phyloP scores from a whole-genome alignment of 2,888 invertebrate genomes.

The Hetaerina titia region DNA sequence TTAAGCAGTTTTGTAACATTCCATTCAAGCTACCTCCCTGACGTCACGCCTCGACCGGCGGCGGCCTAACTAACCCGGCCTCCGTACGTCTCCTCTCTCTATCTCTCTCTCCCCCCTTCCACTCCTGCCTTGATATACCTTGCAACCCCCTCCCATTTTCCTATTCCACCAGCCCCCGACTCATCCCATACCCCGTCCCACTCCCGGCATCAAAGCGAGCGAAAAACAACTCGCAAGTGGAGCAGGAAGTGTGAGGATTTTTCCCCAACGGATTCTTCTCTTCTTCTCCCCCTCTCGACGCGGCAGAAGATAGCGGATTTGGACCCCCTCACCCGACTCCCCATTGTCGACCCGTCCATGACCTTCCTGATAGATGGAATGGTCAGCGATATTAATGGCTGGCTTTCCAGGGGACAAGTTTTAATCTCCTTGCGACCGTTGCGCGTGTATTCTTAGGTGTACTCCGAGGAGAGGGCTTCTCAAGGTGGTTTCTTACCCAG shows the following conservation, averaged over 20 bases:
- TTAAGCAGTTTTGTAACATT: conserved; percentile 65
- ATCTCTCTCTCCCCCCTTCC: background rate
- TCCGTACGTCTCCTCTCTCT: background rate
- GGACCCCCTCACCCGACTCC: background rate
- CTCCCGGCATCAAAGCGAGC: background rate
- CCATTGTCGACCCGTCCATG: background rate
- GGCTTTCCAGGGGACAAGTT: background rate
- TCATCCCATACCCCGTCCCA: no score
- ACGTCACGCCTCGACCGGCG: conserved; percentile 47
- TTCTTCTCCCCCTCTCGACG: background rate
- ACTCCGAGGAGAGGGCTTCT: no score
- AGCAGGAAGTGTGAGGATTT: conserved; percentile 6
- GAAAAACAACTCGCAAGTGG: conserved; percentile 21
- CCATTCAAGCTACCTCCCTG: conserved; percentile 54
- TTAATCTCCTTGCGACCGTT: background rate
- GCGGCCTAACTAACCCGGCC: background rate
- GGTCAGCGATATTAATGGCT: background rate
- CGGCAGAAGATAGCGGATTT: background rate
- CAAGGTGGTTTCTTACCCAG: no score
- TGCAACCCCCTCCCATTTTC: background rate
- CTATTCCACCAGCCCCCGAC: background rate
- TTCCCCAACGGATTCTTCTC: background rate
- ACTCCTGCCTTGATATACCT: background rate
- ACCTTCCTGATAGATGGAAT: conserved; percentile 19
- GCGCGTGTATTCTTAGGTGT: no score